These are phyloP conservation scores for Odontothrips loti DNA, from an alignment of 2,888 invertebrate genomes.

Conservation along the genomic window DNA sequence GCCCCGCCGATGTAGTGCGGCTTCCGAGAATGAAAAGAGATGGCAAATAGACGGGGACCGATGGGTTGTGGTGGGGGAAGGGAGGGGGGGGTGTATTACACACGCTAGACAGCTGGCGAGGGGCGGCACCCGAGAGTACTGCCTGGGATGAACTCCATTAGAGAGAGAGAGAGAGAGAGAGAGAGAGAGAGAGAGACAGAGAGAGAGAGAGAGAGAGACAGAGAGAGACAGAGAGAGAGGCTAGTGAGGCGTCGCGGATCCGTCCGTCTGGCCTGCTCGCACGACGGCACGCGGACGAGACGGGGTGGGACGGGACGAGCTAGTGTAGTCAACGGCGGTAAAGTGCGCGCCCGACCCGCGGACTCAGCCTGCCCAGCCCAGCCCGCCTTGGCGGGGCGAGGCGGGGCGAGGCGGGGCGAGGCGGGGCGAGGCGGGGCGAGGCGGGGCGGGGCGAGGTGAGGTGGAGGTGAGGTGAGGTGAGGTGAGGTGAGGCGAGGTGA, in stretches of 20 bases:
- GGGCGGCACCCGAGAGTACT: too few species aligned
- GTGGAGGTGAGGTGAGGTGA: too few species aligned
- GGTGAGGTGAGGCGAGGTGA: too few species aligned
- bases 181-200: slow-evolving; percentile 6
- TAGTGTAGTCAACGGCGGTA: not conserved
- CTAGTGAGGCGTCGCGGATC: not conserved
- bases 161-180: too few species aligned
- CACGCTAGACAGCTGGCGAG: too few species aligned
- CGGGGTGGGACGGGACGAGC: not conserved
- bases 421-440: not conserved
- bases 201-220: not conserved
- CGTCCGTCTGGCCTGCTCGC: not conserved
- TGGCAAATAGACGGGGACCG: too few species aligned
- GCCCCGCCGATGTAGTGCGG: too few species aligned
- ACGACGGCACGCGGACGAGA: not conserved
- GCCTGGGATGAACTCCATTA: too few species aligned
- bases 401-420: not conserved
- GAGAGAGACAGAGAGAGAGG: not conserved
- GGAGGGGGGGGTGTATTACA: too few species aligned
- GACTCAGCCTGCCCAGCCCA: too few species aligned
- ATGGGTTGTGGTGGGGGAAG: too few species aligned
- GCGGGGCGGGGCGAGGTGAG: not conserved
- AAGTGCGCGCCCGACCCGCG: not conserved
- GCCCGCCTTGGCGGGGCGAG: not conserved
- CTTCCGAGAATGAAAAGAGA: too few species aligned